Conservation (phyloP, 1,140 invertebrate genomes). For the Bombus vancouverensis region DNA sequence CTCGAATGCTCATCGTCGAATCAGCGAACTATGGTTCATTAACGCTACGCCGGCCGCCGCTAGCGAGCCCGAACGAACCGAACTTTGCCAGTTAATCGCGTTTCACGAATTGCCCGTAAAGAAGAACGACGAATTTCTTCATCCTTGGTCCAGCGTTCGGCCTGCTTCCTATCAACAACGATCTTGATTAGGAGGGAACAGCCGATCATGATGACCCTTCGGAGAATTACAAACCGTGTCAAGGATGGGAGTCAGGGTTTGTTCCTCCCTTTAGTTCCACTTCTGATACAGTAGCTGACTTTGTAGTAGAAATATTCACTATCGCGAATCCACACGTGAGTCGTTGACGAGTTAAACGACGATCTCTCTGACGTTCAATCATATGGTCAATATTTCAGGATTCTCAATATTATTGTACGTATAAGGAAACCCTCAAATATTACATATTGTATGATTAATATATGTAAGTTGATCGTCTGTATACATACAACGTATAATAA, state of each 20-base stretch:
- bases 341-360: no score
- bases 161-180: neutral
- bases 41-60: conserved; percentile 16
- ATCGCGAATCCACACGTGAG: no score
- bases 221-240: neutral
- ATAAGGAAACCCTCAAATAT: no score
- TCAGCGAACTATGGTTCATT: conserved; percentile 58
- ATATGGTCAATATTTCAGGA: no score
- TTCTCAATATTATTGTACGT: no score
- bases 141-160: neutral
- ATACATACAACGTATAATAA: no score
- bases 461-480: no score
- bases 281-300: no score
- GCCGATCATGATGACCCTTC: neutral
- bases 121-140: conserved; percentile 39
- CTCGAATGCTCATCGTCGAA: conserved; percentile 56
- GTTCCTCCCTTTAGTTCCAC: neutral
- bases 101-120: conserved; percentile 39
- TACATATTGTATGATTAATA: no score
- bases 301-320: no score
- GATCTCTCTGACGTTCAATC: no score
- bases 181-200: neutral
- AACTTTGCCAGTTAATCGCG: conserved; percentile 49
- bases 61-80: conserved; percentile 27
- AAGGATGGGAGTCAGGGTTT: no score